Evolutionary conservation across 2,797 vertebrate genomes (phyloP), one percentile per base, ranked within the genome.

Genomic region (Spea hammondii): DNA sequence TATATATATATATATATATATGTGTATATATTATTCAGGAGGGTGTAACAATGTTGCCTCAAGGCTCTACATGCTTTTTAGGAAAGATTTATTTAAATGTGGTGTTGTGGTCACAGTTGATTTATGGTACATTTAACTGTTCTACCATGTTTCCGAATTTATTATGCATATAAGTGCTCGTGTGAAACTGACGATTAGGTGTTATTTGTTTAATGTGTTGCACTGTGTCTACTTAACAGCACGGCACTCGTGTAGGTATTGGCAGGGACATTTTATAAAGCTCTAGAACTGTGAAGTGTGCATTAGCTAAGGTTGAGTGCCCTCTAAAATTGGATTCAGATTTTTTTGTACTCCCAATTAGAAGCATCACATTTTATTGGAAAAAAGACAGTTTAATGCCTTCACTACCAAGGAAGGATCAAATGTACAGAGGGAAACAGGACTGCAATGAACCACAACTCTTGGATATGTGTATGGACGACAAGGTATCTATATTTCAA

Each of bases 221-320:
- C 17, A 17, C 32, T 59, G 5, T 55, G 50, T 57, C 67, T 14
- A 55, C 65, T 54, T 65, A 53, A 64, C 70, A 57, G 70, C 13
- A 64, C 46, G 72, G n/a, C 45, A 60, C 10, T 10, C 48, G 17
- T 65, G 59, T 72, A 78, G 65, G 72, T 46, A 55, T 60, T 65
- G 60, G 50, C 59, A 65, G 44, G 32, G 46, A 48, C 50, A 71
- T 71, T 48, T 78, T 67, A 66, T 59, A 72, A 70, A 73, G 51
- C 70, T 53, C 48, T 45, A 54, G 14, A 79, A 74, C 60, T 68
- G 65, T 53, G 72, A 79, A 74, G 72, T 70, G 65, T 14, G 49
- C 57, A 74, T 79, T 79, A 79, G 78, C 6, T 46, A 70, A 65
- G 78, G 65, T 46, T 70, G 78, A 79, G 11, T 64, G 66, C 78